Conservation (phyloP, 2,113 vertebrate species). For the Cyanoderma ruficeps region DNA sequence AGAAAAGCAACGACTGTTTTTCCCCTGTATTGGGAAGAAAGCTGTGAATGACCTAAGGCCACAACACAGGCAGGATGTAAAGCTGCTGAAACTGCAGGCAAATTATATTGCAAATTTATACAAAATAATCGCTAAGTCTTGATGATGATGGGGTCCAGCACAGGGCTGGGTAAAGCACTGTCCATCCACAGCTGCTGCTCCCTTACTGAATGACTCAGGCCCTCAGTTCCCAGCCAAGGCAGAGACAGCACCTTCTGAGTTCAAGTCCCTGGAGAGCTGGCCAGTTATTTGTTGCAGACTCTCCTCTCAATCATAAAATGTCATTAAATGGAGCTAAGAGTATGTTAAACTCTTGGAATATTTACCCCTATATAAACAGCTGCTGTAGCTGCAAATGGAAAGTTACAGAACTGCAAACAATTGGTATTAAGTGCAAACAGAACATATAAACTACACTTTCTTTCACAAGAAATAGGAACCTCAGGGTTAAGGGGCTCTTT, state of each 20-base stretch:
- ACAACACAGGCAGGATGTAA: background rate
- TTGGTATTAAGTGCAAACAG: background rate
- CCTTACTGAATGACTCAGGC: background rate
- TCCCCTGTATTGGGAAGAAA: background rate
- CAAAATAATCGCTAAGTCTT: background rate
- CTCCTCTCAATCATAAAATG: background rate
- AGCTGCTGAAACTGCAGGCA: background rate
- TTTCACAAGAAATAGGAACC: background rate
- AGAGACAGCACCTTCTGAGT: background rate
- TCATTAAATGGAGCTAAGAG: background rate
- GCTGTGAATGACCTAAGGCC: background rate
- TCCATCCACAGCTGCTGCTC: background rate
- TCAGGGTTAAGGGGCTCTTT: background rate
- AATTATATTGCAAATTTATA: rapidly evolving
- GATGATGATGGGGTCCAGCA: rapidly evolving
- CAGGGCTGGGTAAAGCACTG: background rate
- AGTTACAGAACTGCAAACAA: background rate
- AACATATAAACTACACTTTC: background rate
- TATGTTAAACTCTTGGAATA: background rate
- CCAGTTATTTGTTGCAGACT: background rate
- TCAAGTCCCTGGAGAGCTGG: rapidly evolving
- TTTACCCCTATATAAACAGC: conserved; percentile 20
- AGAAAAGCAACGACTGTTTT: background rate
- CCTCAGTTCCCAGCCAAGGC: background rate
- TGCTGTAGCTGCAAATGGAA: background rate